A percentile compares a stretch with the other conserved stretches of the same genome.
Conservation (phyloP, 2,888 invertebrate genomes). For the Alsophila aescularia region DNA sequence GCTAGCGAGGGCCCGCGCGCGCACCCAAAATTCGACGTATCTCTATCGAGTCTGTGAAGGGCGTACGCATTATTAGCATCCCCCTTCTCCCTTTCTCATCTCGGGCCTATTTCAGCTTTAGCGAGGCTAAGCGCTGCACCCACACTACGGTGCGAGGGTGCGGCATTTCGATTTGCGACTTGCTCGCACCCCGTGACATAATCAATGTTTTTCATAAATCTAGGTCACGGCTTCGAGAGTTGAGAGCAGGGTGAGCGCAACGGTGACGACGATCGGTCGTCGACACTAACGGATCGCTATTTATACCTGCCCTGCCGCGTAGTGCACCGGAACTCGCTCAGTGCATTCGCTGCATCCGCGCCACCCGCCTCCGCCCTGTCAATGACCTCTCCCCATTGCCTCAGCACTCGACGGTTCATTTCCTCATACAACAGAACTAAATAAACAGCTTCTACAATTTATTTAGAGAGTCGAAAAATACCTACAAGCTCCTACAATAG, state of each 20-base stretch:
- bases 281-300: slow-evolving; percentile 84
- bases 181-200: slow-evolving; percentile 43
- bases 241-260: slow-evolving; percentile 58
- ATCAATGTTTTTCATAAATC: slow-evolving; percentile 54
- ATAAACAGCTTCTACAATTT: slow-evolving; percentile 20
- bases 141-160: slow-evolving; percentile 45
- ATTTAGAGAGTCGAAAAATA: slow-evolving; percentile 9
- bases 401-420: slow-evolving; percentile 42
- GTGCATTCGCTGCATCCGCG: slow-evolving; percentile 82
- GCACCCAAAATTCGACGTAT: slow-evolving; percentile 57
- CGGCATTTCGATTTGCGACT: slow-evolving; percentile 30
- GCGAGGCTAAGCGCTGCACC: slow-evolving; percentile 47
- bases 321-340: slow-evolving; percentile 82
- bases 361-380: slow-evolving; percentile 74
- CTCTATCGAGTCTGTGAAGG: slow-evolving; percentile 73
- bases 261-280: slow-evolving; percentile 75
- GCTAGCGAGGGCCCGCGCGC: slow-evolving; percentile 68
- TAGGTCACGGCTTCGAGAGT: slow-evolving; percentile 66
- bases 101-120: slow-evolving; percentile 41
- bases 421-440: slow-evolving; percentile 34
- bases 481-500: slow-evolving; percentile 43
- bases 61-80: slow-evolving; percentile 75
- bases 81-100: slow-evolving; percentile 54
- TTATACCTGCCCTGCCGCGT: slow-evolving; percentile 83
- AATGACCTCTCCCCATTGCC: slow-evolving; percentile 69